Evolutionary conservation across 2,888 invertebrate species (phyloP), one percentile per base, ranked within the genome.

Genomic region (Microctonus hyperodae): DNA sequence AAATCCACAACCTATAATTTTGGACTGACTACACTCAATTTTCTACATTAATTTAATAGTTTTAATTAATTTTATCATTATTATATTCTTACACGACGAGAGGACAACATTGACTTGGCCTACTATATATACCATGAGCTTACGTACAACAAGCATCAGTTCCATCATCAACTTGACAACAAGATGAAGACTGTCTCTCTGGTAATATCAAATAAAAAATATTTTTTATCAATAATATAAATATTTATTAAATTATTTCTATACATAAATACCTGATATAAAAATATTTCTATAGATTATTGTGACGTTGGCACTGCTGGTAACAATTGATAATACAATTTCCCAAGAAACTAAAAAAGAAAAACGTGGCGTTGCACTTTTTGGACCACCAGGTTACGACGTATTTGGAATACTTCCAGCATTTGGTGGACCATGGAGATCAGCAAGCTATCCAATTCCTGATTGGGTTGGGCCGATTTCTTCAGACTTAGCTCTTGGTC

Each of bases 11-110:
- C 73, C 75, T 79, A 69, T 77, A 82, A 82, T 83, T 79, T 78
- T 60, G 67, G 74, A 67, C 66, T 64, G 55, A 64, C 20, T 64
- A 55, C 57, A 22, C 48, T 68, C 67, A 69, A 69, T 35, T 76
- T 73, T 73, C 72, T 74, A 72, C 66, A 61, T 56, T 64, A 65
- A 48, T 75, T 68, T 74, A 76, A 81, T 81, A 67, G 74, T 76
- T 75, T 75, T 77, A 77, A 83, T 83, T 81, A 78, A 77, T 79
- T 76, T 69, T 67, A 56, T 72, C 67, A 75, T 77, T 75, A 74
- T 64, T 51, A 50, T 35, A 66, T 70, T 57, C 16, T 25, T 35
- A 55, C 28, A 16, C 7, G 64, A 64, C 68, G 70, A 61, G 44
- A 50, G 57, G 53, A 28, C 20, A 60, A 67, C 75, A 64, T 77